A percentile compares a stretch with the other conserved stretches of the same genome.
phyloP scores from a whole-genome alignment of 2,888 invertebrate genomes.

The Cosmia pyralina region DNA sequence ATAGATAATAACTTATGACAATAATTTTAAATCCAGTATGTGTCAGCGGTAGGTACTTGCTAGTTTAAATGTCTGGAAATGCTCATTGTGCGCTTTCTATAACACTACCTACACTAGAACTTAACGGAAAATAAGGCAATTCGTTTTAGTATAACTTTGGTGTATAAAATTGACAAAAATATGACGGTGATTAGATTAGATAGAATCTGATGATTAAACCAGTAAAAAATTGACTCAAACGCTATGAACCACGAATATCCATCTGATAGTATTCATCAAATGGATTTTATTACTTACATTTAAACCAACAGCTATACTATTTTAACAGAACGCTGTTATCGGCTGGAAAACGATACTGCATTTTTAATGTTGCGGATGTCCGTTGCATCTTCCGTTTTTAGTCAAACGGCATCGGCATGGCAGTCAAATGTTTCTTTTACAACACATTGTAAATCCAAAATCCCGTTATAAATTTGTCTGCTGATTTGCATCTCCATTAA shows the following conservation, averaged over 20 bases:
- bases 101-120: slow-evolving; percentile 24
- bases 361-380: slow-evolving; percentile 1
- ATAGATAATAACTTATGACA: slow-evolving; percentile 36
- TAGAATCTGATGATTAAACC: slow-evolving; percentile 32
- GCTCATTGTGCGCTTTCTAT: slow-evolving; percentile 34
- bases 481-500: slow-evolving; percentile 67
- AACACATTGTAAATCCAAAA: slow-evolving; percentile 18
- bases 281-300: slow-evolving; percentile 29
- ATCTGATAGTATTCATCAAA: slow-evolving; percentile 44
- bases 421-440: slow-evolving; percentile 16
- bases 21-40: slow-evolving; percentile 39
- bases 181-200: slow-evolving; percentile 39
- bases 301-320: slow-evolving; percentile 13
- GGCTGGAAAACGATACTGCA: background rate
- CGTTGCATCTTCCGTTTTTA: slow-evolving; percentile 4
- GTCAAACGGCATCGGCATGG: background rate
- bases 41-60: slow-evolving; percentile 10
- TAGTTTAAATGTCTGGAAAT: slow-evolving; percentile 44
- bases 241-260: slow-evolving; percentile 23
- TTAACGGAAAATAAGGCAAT: slow-evolving; percentile 37
- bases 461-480: slow-evolving; percentile 70
- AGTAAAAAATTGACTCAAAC: slow-evolving; percentile 32
- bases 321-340: slow-evolving; percentile 7
- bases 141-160: slow-evolving; percentile 43
- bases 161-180: slow-evolving; percentile 53